Evolutionary conservation across 2,797 vertebrate species (phyloP).

Genomic region (Danio albolineatus): DNA sequence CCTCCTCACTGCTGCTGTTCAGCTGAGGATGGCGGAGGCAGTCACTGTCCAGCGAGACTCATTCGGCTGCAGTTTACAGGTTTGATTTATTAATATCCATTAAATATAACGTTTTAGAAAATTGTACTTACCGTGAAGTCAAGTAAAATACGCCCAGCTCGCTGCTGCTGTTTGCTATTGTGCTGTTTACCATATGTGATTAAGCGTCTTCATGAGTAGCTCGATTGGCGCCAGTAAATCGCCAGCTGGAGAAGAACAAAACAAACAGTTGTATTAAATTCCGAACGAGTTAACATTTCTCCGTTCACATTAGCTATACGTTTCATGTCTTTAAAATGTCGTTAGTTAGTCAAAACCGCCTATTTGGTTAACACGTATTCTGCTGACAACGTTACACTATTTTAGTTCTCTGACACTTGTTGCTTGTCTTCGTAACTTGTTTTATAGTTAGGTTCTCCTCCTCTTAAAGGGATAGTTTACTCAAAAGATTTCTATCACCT

Average conservation of each 20-base stretch:
- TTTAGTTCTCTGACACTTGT: slow-evolving; percentile 23
- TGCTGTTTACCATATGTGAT: neutral
- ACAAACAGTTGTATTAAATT: neutral
- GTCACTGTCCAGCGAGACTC: slow-evolving; percentile 62
- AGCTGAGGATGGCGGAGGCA: slow-evolving; percentile 58
- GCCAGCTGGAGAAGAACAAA: neutral
- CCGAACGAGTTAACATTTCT: neutral
- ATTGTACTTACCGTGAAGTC: neutral
- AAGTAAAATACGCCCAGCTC: neutral
- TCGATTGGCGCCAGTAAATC: neutral
- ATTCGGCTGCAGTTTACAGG: slow-evolving; percentile 67
- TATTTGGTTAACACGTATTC: neutral
- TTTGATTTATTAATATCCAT: slow-evolving; percentile 29
- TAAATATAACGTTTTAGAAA: neutral
- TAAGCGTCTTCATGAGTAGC: neutral
- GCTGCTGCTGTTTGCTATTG: neutral
- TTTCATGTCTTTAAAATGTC: neutral
- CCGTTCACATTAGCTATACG: neutral
- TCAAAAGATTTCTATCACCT: neutral
- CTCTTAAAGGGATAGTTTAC: neutral
- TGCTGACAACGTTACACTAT: neutral
- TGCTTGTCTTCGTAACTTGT: neutral
- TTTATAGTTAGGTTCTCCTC: neutral
- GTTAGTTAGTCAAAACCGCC: neutral
- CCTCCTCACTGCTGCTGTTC: slow-evolving; percentile 1